Evolutionary conservation across 2,113 vertebrate species (phyloP).

Genomic region (Neodon shergylaensis): DNA sequence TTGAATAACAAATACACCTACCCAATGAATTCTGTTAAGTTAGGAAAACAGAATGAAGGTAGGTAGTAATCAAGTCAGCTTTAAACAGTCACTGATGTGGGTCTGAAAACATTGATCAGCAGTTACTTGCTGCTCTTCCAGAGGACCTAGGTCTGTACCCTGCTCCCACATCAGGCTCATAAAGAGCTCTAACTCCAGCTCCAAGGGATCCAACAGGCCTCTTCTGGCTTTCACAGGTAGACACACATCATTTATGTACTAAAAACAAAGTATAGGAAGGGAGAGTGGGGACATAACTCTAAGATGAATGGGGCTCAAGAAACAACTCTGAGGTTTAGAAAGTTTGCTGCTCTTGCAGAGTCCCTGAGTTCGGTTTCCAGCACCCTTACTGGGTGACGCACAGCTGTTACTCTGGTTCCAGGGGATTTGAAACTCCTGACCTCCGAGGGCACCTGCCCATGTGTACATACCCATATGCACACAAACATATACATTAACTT

Average conservation of each 20-base stretch:
- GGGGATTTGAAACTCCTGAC: background rate
- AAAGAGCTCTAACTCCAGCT: background rate
- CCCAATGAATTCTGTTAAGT: background rate
- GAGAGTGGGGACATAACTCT: background rate
- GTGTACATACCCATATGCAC: background rate
- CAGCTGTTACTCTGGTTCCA: background rate
- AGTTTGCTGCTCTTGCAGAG: background rate
- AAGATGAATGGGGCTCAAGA: background rate
- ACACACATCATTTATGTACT: background rate
- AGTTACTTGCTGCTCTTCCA: background rate
- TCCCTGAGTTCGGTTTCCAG: background rate
- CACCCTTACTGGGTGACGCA: too few species aligned
- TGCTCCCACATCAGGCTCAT: background rate
- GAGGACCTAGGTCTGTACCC: background rate
- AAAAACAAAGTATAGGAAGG: background rate
- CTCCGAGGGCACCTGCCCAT: background rate
- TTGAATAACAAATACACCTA: slow-evolving; percentile 20
- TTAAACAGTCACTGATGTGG: background rate
- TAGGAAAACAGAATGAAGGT: slow-evolving; percentile 14
- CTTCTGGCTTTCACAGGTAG: background rate
- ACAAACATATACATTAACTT: background rate
- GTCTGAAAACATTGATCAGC: background rate
- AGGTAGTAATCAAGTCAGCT: slow-evolving; percentile 14
- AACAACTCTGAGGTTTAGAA: background rate
- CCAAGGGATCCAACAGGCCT: background rate